Evolutionary conservation across 2,113 vertebrate genomes (phyloP), one percentile per base, ranked within the genome.

Genomic region (Salvelinus alpinus): DNA sequence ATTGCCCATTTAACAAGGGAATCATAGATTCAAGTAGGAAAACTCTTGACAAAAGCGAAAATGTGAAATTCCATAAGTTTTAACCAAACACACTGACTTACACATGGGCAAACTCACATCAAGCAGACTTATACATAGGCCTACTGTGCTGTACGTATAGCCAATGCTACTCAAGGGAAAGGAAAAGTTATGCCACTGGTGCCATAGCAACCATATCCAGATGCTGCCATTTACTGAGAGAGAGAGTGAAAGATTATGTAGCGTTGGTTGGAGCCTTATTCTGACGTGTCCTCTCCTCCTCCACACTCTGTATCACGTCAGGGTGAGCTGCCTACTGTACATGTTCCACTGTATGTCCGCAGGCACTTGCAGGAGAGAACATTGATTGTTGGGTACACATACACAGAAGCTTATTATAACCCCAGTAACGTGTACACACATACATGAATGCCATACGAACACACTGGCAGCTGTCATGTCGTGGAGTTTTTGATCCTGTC

Each of bases 151-250:
- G 7, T 51, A 18, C 34, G 4, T n/a, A 12, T 25, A 9, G 22
- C 64, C 29, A 34, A n/a, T 44, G 38, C 9, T 44, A 44, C 29
- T 20, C 51, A 75, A n/a, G 44, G 78, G 44, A 80, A 70, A 38
- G 74, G 14, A 57, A n/a, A 70, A 76, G 38, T 48, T 81, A 4
- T 14, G 24, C 3, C 64, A 64, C 75, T 44, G 38, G 9, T 12
- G 38, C 48, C 77, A 57, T 81, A 59, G 76, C 80, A 89, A 86
- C 87, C 69, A 48, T 67, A 81, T 82, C 72, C 18, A 70, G 74
- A 44, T 77, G n/a, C 66, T 38, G 62, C 78, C 81, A 65, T 73
- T 54, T 71, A 44, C 12, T 1, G 62, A 59, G 29, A 48, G 34
- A 22, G 20, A 22, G 20, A 34, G 60, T 80, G 70, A 73, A 44